A percentile compares a stretch with the other conserved stretches of the same genome.
phyloP scores from a whole-genome alignment of 2,113 vertebrate species.

The Gobius niger region DNA sequence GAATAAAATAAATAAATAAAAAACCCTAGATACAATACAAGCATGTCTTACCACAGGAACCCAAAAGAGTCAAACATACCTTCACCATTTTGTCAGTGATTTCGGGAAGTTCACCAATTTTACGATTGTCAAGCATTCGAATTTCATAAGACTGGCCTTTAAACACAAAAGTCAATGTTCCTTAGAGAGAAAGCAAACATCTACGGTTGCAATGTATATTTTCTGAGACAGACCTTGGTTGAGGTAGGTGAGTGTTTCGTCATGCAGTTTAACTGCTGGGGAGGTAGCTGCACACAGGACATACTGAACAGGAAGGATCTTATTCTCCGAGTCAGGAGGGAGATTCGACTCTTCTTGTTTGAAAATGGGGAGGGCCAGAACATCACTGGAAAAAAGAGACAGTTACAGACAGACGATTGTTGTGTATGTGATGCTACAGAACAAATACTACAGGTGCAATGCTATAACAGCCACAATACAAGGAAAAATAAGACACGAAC shows the following conservation, averaged over 20 bases:
- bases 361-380: constrained; percentile 96
- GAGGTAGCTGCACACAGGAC: constrained; percentile 97
- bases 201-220: neutral
- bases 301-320: constrained; percentile 96
- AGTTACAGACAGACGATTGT: neutral
- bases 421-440: neutral
- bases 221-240: constrained; percentile 88
- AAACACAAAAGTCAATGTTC: neutral
- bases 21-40: no score
- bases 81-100: constrained; percentile 96
- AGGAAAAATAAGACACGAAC: constrained; percentile 28
- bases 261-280: constrained; percentile 94
- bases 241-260: constrained; percentile 98
- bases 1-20: no score
- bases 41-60: neutral
- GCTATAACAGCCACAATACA: neutral
- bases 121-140: constrained; percentile 97
- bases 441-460: neutral
- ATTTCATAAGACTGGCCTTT: constrained; percentile 98
- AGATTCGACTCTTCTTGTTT: constrained; percentile 97
- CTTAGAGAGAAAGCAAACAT: neutral
- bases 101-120: constrained; percentile 94
- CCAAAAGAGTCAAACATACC: constrained; percentile 71
- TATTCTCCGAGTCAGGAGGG: constrained; percentile 87
- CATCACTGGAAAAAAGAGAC: constrained; percentile 80